Evolutionary conservation across 2,797 vertebrate genomes (phyloP), one percentile per base, ranked within the genome.

Genomic region (Eidolon dupreanum): DNA sequence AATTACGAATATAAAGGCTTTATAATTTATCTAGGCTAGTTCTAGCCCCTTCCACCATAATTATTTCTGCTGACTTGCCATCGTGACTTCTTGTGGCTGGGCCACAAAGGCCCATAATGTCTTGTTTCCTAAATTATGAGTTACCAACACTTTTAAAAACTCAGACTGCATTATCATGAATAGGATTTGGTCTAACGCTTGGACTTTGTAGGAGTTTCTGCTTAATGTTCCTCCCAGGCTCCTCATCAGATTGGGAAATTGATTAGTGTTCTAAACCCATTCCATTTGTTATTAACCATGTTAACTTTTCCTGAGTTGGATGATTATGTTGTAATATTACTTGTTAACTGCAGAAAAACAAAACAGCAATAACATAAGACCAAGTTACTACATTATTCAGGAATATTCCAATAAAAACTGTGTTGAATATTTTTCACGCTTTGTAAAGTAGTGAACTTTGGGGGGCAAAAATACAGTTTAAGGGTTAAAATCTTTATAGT

Each of bases 341-440:
- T 78, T 89, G 74, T 89, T 83, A 71, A 81, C 66, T 87, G 36
- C 33, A 65, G 16, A 43, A 82, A 92, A 66, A 38, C 36, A 59
- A 55, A 38, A 83, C 43, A 57, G 17, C 16, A 66, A 3, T 38
- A 71, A 24, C 9, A 28, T 81, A 68, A 86, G 28, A 19, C 38
- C 38, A 77, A 36, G 17, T 74, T 43, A 73, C 20, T 15, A n/a
- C 31, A 5, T 77, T 73, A 51, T 78, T 74, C 1, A 10, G 26
- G 13, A 87, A 61, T 87, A 84, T 46, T 90, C 22, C 31, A 63
- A 1, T 88, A 79, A 63, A 79, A 93, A 78, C 33, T 82, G 46
- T 55, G 36, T 33, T 92, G 55, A 16, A 17, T 93, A 36, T 70
- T 91, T 96, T 93, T 86, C 20, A 59, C 57, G 73, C 15, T 93